Evolutionary conservation across 2,797 vertebrate species (phyloP).

Genomic region (Sebastes paucispinis): DNA sequence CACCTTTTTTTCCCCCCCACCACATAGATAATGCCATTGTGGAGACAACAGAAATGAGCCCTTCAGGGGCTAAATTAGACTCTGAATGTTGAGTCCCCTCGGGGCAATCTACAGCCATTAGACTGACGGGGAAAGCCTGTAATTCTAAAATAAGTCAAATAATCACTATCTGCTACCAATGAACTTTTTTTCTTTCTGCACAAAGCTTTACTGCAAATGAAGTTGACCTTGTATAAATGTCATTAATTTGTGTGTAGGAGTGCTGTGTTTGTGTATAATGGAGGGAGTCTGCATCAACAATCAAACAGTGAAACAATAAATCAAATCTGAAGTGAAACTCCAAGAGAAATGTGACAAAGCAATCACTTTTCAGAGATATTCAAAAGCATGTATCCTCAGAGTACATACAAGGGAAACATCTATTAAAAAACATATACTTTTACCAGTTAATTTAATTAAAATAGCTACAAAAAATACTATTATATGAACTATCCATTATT

Average conservation of each 20-base stretch:
- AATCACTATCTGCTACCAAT: conserved; percentile 20
- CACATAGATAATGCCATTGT: conserved; percentile 60
- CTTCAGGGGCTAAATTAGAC: conserved; percentile 55
- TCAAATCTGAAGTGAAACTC: background rate
- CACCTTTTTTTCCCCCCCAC: conserved; percentile 10
- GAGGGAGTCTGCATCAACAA: background rate
- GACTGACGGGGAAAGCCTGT: conserved; percentile 17
- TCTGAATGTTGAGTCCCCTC: conserved; percentile 45
- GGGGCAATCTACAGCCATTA: conserved; percentile 35
- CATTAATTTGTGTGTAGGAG: background rate
- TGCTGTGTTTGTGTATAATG: background rate
- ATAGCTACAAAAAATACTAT: background rate
- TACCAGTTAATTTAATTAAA: background rate
- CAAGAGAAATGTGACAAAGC: background rate
- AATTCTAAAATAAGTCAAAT: conserved; percentile 28
- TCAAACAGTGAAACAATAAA: background rate
- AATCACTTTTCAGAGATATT: background rate
- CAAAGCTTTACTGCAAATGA: conserved; percentile 1
- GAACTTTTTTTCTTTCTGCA: conserved; percentile 15
- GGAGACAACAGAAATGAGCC: conserved; percentile 60
- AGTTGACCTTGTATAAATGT: background rate
- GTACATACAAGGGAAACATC: background rate
- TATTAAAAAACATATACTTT: background rate
- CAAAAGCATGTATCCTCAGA: background rate
- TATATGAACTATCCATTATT: background rate